phyloP scores from a whole-genome alignment of 1,140 invertebrate species.

The Uloborus diversus region DNA sequence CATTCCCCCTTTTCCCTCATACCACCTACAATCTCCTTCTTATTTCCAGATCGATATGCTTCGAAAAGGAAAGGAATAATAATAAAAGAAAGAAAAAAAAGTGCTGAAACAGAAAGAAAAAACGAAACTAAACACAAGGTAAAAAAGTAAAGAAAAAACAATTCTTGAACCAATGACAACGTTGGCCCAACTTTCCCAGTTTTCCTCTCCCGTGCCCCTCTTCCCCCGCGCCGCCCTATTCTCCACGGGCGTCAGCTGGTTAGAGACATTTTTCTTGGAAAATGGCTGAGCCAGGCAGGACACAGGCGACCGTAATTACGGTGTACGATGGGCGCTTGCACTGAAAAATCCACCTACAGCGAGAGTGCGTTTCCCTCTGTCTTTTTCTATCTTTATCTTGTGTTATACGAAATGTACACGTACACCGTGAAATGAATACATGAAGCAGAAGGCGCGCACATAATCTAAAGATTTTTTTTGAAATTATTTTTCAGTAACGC shows the following conservation, averaged over 20 bases:
- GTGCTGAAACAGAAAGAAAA: not conserved
- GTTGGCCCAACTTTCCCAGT: slow-evolving; percentile 30
- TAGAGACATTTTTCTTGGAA: slow-evolving; percentile 52
- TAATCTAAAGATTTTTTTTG: no score
- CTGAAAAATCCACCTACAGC: slow-evolving; percentile 27
- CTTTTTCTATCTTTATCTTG: no score
- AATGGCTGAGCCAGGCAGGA: slow-evolving; percentile 27
- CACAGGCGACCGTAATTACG: slow-evolving; percentile 22
- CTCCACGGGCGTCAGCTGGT: slow-evolving; percentile 36
- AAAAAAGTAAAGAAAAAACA: slow-evolving; percentile 39
- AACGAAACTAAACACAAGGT: not conserved
- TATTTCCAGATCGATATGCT: slow-evolving; percentile 39
- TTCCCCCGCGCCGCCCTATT: not conserved
- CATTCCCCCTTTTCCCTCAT: not conserved
- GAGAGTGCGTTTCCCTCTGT: not conserved
- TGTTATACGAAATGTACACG: no score
- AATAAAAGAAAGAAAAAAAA: not conserved
- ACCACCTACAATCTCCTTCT: not conserved
- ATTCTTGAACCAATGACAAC: slow-evolving; percentile 49
- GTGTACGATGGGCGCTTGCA: slow-evolving; percentile 17
- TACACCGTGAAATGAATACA: no score
- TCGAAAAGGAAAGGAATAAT: not conserved
- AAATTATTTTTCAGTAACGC: no score
- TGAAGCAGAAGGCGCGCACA: no score
- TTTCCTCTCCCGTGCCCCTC: not conserved